Conservation (phyloP, 2,797 vertebrate species). For the Leptoclinus maculatus region DNA sequence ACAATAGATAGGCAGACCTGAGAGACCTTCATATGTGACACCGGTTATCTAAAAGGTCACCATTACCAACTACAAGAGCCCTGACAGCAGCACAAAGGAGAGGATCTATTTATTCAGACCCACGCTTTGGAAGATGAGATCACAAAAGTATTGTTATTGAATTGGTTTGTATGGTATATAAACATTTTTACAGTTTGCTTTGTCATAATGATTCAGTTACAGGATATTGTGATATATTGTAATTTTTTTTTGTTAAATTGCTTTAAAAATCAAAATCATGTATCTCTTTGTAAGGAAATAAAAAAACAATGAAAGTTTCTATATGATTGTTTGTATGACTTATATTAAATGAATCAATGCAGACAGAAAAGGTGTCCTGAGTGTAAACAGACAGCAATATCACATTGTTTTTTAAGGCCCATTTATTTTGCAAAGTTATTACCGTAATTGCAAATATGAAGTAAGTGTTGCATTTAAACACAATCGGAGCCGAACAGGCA, state of each 20-base stretch:
- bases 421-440: background rate
- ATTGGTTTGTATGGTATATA: constrained; percentile 3
- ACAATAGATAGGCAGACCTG: constrained; percentile 58
- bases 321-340: background rate
- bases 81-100: constrained; percentile 51
- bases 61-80: constrained; percentile 47
- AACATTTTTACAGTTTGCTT: constrained; percentile 16
- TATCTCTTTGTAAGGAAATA: constrained; percentile 6
- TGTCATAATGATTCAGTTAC: background rate
- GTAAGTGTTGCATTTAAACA: constrained; percentile 9
- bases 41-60: constrained; percentile 73
- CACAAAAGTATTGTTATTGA: constrained; percentile 12
- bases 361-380: background rate
- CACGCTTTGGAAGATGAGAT: constrained; percentile 23
- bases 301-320: constrained; percentile 18
- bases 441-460: background rate
- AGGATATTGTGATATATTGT: background rate
- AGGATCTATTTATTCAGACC: constrained; percentile 38
- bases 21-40: constrained; percentile 67
- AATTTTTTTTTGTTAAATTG: constrained; percentile 5
- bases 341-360: background rate
- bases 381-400: background rate
- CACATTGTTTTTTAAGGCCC: background rate
- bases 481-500: background rate
- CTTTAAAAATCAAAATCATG: constrained; percentile 2